Base-by-base conservation (phyloP, 2,113 vertebrate genomes). In the Hydrochoerus hydrochaeris region DNA sequence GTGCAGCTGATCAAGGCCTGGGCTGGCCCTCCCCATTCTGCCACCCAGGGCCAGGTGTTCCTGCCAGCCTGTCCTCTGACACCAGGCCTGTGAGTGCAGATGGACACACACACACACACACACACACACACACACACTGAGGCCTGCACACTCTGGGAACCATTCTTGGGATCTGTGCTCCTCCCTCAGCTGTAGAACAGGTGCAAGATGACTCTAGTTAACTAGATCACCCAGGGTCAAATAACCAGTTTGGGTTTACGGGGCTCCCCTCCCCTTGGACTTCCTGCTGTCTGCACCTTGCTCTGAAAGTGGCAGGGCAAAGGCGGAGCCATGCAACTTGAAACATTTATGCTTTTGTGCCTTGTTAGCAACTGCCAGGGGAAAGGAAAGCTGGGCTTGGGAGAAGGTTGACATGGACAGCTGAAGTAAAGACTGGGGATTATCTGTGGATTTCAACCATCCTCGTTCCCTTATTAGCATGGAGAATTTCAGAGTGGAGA, bases 251-350 rank as follows among this genome's bases (percentile, higher is more conserved):
- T 78, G 92, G 92, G 95, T 94, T 96, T 89, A 89, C 0, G 0
- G 62, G 87, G 57, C 84, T 78, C 69, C 84, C 63, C 89, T 44
- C 57, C 90, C 93, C 17, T 20, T 30, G 16, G 28, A 71, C 58
- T 97, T 97, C 89, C 95, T 97, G 94, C 90, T 63, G 35, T 94
- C 81, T 82, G 77, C 95, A 95, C 89, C 93, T 96, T 90, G 86
- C 78, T 96, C 46, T 0, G 1, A 81, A 60, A 91, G 84, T 83
- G 85, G 89, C 77, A 44, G 71, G 73, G 84, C 83, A 88, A 52
- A 85, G 85, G 75, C n/a, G 16, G 91, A 85, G 78, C 93, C 38
- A 0, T 28, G 58, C 69, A 88, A 57, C 90, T 86, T 82, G 94
- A 95, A 94, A 90, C 92, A 73, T 92, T 91, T 78, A 84, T 95